A percentile compares a stretch with the other conserved stretches of the same genome.
phyloP scores from a whole-genome alignment of 2,888 invertebrate species.

The Euplagia quadripunctaria region DNA sequence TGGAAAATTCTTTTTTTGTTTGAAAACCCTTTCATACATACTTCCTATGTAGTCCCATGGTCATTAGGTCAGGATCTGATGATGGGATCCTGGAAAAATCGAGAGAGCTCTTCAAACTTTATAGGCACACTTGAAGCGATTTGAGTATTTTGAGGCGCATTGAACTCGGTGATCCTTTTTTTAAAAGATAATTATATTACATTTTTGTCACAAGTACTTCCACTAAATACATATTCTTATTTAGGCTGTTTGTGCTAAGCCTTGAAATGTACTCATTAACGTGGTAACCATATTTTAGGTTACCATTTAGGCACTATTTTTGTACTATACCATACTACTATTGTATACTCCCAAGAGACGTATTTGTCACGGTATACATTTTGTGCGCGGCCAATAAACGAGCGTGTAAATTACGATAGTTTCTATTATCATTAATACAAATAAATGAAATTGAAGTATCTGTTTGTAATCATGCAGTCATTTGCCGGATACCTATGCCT shows the following conservation, averaged over 20 bases:
- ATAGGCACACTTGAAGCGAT: too few relatives aligned
- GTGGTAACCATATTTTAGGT: conserved; percentile 30
- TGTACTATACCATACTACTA: conserved; percentile 10
- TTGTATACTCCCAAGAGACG: conserved; percentile 21
- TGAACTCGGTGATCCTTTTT: too few relatives aligned
- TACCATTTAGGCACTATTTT: conserved; percentile 29
- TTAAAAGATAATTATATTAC: too few relatives aligned
- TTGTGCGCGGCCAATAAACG: background rate
- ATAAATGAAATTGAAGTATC: too few relatives aligned
- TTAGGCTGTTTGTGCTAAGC: conserved; percentile 33
- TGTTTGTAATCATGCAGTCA: too few relatives aligned
- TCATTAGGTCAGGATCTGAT: too few relatives aligned
- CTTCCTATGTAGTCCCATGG: too few relatives aligned
- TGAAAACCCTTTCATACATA: too few relatives aligned
- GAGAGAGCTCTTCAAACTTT: too few relatives aligned
- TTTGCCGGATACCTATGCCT: background rate
- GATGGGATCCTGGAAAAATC: too few relatives aligned
- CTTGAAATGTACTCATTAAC: conserved; percentile 33
- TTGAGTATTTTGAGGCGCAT: too few relatives aligned
- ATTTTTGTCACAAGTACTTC: background rate
- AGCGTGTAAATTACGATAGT: background rate
- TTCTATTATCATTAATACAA: background rate
- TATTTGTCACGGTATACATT: conserved; percentile 17
- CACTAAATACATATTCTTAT: conserved; percentile 20
- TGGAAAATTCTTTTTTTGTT: too few relatives aligned